Base-by-base conservation (phyloP, 2,113 vertebrate genomes). In the Neoarius graeffei region DNA sequence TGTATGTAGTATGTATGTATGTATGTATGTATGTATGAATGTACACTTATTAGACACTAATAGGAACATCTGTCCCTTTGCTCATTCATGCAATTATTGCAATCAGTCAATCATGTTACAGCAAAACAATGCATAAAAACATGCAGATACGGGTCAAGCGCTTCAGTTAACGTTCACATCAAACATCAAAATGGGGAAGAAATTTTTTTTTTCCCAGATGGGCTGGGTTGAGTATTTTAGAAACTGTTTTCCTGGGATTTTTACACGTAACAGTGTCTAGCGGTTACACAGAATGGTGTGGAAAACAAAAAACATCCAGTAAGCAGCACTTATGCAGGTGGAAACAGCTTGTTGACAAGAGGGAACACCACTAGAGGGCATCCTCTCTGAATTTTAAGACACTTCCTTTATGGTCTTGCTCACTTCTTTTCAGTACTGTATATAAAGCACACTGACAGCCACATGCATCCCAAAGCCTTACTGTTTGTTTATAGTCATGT, bases 1-100 rank as follows among this genome's bases (percentile, higher is more conserved):
- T n/a, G n/a, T n/a, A n/a, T n/a, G n/a, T n/a, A n/a, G 73, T 80
- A 25, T 80, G 73, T 80, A 25, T 80, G 25, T 60, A 54, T 54
- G 52, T 50, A 57, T 81, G 54, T 52, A 64, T 73, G 62, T 82
- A 42, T 81, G 84, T 81, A 14, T 84, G 86, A 30, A 73, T n/a
- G 0, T 42, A 66, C 60, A 9, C 42, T 15, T 23, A 17, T 4
- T 77, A 48, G 30, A 15, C 76, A 56, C 23, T n/a, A 79, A n/a
- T n/a, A 79, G 25, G 6, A 54, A 56, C 14, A 56, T n/a, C 25
- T 54, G 6, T 27, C 14, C 52, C 52, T 3, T 6, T 79, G 48
- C 13, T 54, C 2, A 79, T 79, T 54, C 2, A 57, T 54, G 50
- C 50, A 17, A n/a, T 56, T 56, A n/a, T 56, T 11, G 42, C 35